Percentiles rank a stretch among this genome's conserved stretches.
Conservation (phyloP, 2,888 invertebrate genomes). For the Eupsilia transversa region DNA sequence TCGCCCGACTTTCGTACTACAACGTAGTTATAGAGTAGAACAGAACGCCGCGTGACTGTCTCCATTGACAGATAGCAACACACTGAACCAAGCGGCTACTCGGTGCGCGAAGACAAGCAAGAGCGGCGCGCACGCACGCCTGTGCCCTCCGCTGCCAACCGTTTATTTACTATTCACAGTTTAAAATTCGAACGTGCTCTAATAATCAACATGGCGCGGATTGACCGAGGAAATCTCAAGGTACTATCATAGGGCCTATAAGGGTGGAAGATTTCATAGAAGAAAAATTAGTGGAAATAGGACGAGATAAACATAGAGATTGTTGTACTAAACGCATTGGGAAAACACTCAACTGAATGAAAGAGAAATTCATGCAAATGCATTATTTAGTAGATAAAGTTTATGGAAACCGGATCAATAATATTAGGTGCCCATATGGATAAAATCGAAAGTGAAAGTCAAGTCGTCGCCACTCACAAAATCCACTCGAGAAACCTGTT, state of each 20-base stretch:
- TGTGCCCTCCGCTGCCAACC: conserved; percentile 80
- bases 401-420: conserved; percentile 56
- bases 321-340: neutral
- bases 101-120: conserved; percentile 69
- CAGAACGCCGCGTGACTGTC: conserved; percentile 82
- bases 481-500: conserved; percentile 78
- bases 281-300: neutral
- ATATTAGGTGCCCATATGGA: conserved; percentile 56
- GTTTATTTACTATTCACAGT: conserved; percentile 89
- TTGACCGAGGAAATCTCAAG: conserved; percentile 73
- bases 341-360: conserved; percentile 13
- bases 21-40: conserved; percentile 70
- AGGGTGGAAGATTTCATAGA: conserved; percentile 41
- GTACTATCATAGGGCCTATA: conserved; percentile 66
- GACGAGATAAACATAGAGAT: neutral
- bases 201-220: conserved; percentile 85
- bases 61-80: conserved; percentile 85
- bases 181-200: conserved; percentile 86
- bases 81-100: conserved; percentile 75
- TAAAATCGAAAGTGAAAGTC: conserved; percentile 82
- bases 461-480: conserved; percentile 66
- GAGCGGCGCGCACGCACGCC: conserved; percentile 83
- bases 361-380: conserved; percentile 57
- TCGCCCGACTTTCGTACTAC: conserved; percentile 72
- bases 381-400: conserved; percentile 9